Conservation (phyloP, 2,888 invertebrate genomes). For the Microplitis deprimator region DNA sequence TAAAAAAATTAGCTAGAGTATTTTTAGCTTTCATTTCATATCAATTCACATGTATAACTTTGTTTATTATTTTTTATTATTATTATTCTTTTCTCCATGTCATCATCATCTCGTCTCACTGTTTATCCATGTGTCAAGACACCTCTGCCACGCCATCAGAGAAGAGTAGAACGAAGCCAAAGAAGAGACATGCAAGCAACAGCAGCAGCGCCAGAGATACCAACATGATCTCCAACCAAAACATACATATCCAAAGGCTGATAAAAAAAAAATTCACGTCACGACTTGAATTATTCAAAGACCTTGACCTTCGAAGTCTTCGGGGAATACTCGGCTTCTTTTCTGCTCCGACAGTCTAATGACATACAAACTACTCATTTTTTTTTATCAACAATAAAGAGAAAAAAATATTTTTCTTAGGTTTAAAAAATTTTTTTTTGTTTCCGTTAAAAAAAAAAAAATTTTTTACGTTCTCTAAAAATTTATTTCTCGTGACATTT, state of each 20-base stretch:
- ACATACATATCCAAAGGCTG: constrained; percentile 5
- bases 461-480: neutral
- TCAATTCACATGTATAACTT: neutral
- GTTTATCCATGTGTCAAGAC: neutral
- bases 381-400: neutral
- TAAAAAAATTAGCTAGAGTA: constrained; percentile 2
- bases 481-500: neutral
- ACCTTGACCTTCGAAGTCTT: constrained; percentile 38
- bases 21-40: neutral
- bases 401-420: neutral
- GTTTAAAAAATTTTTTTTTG: neutral
- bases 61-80: neutral
- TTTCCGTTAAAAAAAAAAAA: neutral
- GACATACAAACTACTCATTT: constrained; percentile 19
- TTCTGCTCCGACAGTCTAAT: constrained; percentile 19
- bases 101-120: neutral
- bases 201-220: neutral
- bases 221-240: constrained; percentile 7
- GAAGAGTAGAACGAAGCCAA: neutral
- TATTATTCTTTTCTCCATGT: neutral
- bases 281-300: constrained; percentile 40
- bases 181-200: constrained; percentile 51
- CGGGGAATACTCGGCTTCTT: constrained; percentile 20
- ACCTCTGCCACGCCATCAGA: neutral
- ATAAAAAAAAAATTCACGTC: constrained; percentile 25